A percentile compares a stretch with the other conserved stretches of the same genome.
These are phyloP conservation scores for Tachina fera DNA, from an alignment of 2,888 invertebrate genomes.

Conservation along the genomic window DNA sequence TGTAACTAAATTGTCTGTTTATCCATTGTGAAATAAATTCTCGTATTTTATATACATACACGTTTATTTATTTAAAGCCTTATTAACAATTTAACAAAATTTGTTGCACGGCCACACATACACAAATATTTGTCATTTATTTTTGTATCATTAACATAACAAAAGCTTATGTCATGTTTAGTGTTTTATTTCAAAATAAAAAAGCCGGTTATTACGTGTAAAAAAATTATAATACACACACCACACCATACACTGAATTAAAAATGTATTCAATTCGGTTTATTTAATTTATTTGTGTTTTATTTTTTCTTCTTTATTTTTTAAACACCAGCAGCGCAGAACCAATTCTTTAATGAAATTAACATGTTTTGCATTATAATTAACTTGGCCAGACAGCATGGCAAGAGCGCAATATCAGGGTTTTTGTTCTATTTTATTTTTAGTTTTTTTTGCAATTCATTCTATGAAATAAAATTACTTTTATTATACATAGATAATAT, in stretches of 20 bases:
- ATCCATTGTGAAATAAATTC: neutral
- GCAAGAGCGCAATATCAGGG: conserved; percentile 62
- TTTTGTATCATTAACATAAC: conserved; percentile 13
- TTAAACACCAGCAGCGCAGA: conserved; percentile 74
- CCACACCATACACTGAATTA: conserved; percentile 7
- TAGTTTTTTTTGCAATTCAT: neutral
- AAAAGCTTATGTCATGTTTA: conserved; percentile 54
- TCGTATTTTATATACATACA: neutral
- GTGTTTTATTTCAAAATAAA: conserved; percentile 32
- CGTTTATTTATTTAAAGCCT: conserved; percentile 49
- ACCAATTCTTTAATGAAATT: conserved; percentile 69
- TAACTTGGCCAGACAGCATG: conserved; percentile 68
- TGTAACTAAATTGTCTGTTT: neutral
- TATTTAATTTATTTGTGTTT: conserved; percentile 24
- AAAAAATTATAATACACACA: neutral
- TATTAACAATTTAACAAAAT: conserved; percentile 13
- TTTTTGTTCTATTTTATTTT: neutral
- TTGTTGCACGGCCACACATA: neutral
- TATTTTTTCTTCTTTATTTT: conserved; percentile 37
- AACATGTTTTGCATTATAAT: conserved; percentile 77
- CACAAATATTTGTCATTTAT: conserved; percentile 38
- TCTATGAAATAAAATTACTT: neutral
- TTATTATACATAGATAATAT: conserved; percentile 9
- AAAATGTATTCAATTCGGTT: conserved; percentile 18
- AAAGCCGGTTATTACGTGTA: conserved; percentile 29